Evolutionary conservation across 1,140 invertebrate genomes (phyloP), one percentile per base, ranked within the genome.

Genomic region (Galleria mellonella): DNA sequence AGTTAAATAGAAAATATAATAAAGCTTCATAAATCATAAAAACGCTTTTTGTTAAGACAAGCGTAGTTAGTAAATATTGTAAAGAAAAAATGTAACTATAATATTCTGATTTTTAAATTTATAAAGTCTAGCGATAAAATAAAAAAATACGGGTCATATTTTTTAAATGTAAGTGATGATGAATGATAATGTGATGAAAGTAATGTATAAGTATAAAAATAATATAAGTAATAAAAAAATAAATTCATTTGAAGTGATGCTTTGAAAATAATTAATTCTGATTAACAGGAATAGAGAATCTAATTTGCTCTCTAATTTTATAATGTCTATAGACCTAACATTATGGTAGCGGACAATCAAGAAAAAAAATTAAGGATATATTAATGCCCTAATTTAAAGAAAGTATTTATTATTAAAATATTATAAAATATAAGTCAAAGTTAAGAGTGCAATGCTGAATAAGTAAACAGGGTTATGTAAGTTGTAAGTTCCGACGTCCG

Each of bases 171-270:
- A n/a, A 37, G 57, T 62, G 60, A 46, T 9, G 29, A 59, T 55
- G 44, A 44, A 37, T 37, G 35, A 37, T n/a, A 9, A 43, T 55
- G 37, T 52, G 37, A 45, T 54, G 38, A 57, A 54, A 53, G 43
- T 33, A 51, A 52, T 51, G 5, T 38, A 23, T 49, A n/a, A n/a
- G n/a, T n/a, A n/a, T n/a, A n/a, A n/a, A n/a, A n/a, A n/a, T n/a
- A n/a, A n/a, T n/a, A n/a, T 53, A 53, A 41, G 41, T 32, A 14
- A 14, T 48, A 48, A 48, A 47, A 35, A 41, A 58, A 12, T 31
- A 12, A 45, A 38, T 67, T 68, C 46, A 68, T 61, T 72, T 69
- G 60, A 62, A 73, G 67, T 73, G 72, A 82, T 73, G 70, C 60
- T 81, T 74, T 65, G 47, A 68, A 72, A 63, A 62, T 55, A 64